Evolutionary conservation across 2,113 vertebrate species (phyloP).

Genomic region (Oriolus oriolus): DNA sequence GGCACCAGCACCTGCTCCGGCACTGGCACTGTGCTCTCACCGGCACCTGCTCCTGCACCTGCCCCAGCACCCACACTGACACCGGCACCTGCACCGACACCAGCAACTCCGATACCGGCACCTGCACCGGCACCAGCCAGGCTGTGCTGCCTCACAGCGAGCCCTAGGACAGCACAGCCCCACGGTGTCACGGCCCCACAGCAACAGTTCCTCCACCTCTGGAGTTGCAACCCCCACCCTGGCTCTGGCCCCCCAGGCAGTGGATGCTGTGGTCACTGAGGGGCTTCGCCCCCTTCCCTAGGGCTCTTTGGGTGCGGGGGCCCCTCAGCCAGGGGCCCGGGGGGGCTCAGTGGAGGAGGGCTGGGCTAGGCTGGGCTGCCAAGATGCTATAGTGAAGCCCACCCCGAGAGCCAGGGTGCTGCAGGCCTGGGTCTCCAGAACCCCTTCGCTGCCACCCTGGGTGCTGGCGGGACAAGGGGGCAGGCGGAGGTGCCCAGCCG

Average conservation of each 20-base stretch:
- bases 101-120: too few species aligned
- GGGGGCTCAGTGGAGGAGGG: background rate
- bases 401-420: background rate
- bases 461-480: background rate
- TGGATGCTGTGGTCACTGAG: background rate
- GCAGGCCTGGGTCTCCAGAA: background rate
- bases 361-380: background rate
- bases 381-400: background rate
- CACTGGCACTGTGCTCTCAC: background rate
- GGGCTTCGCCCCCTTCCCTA: background rate
- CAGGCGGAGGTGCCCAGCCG: background rate
- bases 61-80: too few species aligned
- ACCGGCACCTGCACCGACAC: too few species aligned
- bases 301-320: background rate
- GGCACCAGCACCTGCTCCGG: background rate
- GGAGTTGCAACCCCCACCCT: too few species aligned
- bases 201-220: background rate
- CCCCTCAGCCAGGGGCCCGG: background rate
- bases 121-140: accelerated
- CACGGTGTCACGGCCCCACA: background rate
- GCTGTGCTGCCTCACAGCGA: background rate
- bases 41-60: background rate
- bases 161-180: background rate
- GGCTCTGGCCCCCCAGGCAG: background rate
- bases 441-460: background rate